Base-by-base conservation (phyloP, 2,113 vertebrate genomes). In the Hemiprocne comata region DNA sequence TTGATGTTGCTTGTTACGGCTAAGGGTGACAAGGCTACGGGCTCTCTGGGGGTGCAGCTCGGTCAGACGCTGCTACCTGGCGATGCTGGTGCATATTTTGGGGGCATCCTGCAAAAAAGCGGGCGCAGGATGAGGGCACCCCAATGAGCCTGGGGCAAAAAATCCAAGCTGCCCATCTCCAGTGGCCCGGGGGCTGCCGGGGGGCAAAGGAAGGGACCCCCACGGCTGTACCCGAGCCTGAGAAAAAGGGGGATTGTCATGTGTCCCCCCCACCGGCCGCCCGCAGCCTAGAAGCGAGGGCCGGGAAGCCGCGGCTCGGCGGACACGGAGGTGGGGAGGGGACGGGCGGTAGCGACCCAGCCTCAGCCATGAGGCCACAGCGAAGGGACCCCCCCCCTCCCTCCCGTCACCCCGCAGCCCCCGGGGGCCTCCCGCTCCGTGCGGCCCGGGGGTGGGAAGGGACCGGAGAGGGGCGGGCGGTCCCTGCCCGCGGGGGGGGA, bases 401-500 rank as follows among this genome's bases (percentile, higher is more conserved):
- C 60, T 34, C 36, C 92, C 67, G 34, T 17, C 79, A 26, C 58
- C 80, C 72, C 9, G 87, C 90, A 58, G 81, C 86, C 94, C 94
- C 90, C 75, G 75, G 73, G 79, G 87, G 67, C 75, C 75, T 87
- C 92, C 94, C 82, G 93, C 85, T 75, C 88, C 16, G 55, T 66
- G 25, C 78, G 33, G 90, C 91, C 93, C 82, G 93, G 93, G 88
- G 97, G 97, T 96, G 97, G 95, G 97, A 97, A 96, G 87, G 79
- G 74, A 84, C 57, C 70, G 54, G 19, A 88, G 92, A 94, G 93
- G 94, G 95, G 97, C 96, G 97, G 97, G 98, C 97, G 96, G 96
- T 94, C 97, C 97, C 96, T 97, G 97, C 96, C 97, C 95, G 96
- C 97, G 73, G 61, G 36, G 48, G 50, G 80, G 73, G 89, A 91